Base-by-base conservation (phyloP, 2,888 invertebrate species). In the Unio pictorum region DNA sequence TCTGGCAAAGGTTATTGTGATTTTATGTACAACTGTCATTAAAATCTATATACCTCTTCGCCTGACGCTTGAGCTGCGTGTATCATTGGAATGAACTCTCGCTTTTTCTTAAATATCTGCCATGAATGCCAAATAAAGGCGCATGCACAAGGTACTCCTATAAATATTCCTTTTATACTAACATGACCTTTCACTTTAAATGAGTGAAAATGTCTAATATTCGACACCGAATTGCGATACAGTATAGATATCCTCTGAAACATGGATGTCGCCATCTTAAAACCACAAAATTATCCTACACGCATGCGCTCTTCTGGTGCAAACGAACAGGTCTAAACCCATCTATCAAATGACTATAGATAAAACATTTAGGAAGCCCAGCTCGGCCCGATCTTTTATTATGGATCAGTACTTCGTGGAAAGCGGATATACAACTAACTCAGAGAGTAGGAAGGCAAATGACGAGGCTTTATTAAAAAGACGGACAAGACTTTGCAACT, bases 261-360 rank as follows among this genome's bases (percentile, higher is more conserved):
- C 71, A 73, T 64, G 65, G 72, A 69, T 64, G 78, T 72, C 58
- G 78, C 78, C 78, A 78, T 76, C 67, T 75, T 76, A 62, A 28
- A 28, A 34, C 28, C 34, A 1, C 56, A 23, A 30, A 64, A 26
- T 66, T 62, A 74, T 74, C 76, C 68, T 78, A 74, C 73, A 73
- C 72, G 64, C 8, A 68, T 61, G 64, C 26, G 63, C 64, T 63
- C 59, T 61, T 64, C 61, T 55, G 60, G 26, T 18, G 64, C 34
- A 65, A 55, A 63, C 15, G 11, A 45, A 45, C 45, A 45, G 15
- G 45, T 45, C 45, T 45, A 3, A 45, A 45, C 45, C 45, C 3
- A 45, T 45, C 45, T 45, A 45, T 45, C 45, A 45, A 34, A 34
- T 45, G 45, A 45, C 45, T 11, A 45, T 45, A 45, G 45, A 45